These are phyloP conservation scores for Mythimna albipuncta DNA, from an alignment of 2,888 invertebrate species.

Conservation along the genomic window DNA sequence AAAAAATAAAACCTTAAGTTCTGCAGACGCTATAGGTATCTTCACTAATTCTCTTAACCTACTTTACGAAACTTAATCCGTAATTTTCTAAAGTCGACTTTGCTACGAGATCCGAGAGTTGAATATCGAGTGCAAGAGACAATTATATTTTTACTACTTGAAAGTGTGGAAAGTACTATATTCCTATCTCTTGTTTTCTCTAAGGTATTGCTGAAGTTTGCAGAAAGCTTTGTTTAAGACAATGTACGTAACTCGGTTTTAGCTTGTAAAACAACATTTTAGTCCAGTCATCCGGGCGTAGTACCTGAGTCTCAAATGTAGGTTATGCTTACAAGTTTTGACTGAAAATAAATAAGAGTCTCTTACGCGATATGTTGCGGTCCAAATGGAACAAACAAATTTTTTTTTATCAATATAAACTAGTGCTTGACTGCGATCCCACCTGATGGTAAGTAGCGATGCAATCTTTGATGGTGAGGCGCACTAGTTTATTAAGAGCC, in stretches of 20 bases:
- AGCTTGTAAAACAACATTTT: constrained; percentile 37
- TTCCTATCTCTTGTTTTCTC: constrained; percentile 59
- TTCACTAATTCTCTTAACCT: constrained; percentile 44
- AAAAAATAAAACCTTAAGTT: constrained; percentile 16
- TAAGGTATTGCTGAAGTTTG: constrained; percentile 59
- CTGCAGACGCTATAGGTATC: constrained; percentile 8
- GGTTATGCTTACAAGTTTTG: not conserved
- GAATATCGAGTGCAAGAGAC: constrained; percentile 36
- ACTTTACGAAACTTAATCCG: constrained; percentile 33
- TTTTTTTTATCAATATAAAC: too few species aligned
- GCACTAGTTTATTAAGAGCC: too few species aligned
- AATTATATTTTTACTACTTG: constrained; percentile 63
- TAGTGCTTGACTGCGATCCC: too few species aligned
- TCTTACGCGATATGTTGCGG: not conserved
- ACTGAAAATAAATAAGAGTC: not conserved
- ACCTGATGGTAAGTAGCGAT: too few species aligned
- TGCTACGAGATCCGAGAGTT: constrained; percentile 33
- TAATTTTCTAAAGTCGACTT: constrained; percentile 47
- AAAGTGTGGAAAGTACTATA: constrained; percentile 55
- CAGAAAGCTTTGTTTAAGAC: constrained; percentile 60
- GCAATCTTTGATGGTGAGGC: too few species aligned
- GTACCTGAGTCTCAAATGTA: constrained; percentile 9
- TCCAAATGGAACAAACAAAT: too few species aligned
- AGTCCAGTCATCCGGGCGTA: constrained; percentile 7
- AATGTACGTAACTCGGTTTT: constrained; percentile 53